Evolutionary conservation across 2,797 vertebrate species (phyloP), one percentile per base, ranked within the genome.

Genomic region (Cirrhinus mrigala): DNA sequence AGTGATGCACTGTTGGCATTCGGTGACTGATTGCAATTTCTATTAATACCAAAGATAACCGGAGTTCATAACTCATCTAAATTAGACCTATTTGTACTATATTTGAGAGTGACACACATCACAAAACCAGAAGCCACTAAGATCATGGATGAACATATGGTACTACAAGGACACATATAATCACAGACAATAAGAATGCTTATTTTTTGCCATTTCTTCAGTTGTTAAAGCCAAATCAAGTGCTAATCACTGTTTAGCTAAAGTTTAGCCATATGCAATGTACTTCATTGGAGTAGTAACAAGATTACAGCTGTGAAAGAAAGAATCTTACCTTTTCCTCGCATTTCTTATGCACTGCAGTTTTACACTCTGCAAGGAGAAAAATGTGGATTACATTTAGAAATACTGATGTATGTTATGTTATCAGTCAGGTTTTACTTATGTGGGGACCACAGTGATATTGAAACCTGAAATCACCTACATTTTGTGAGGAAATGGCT

Each of bases 341-440:
- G 90, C 96, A 97, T 90, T 92, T 94, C 92, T 94, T 96, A 92
- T 97, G 96, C 75, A 95, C 94, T 14, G 95, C 93, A 52, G 94
- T 92, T 92, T 96, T 97, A 95, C 96, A 97, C 79, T 96, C 97
- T 97, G 93, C 44, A 89, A 86, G 89, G 62, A 90, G 79, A 79
- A 62, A 85, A 37, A 74, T 22, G 73, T 44, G 64, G 60, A 60
- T 48, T 50, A 79, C 1, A 64, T 22, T 20, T 27, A 69, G 60
- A 84, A 14, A 44, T 64, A 56, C 33, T 50, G 1, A 18, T 48
- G 24, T 50, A 11, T 11, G n/a, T 44, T 24, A 44, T 4, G 6
- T 60, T 54, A 10, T 52, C n/a, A 6, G 27, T 18, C 15, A 74
- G 46, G 48, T 74, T 74, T 52, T 52, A 8, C 16, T 40, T 29